phyloP scores from a whole-genome alignment of 2,797 vertebrate species.

The Danio aesculapii region DNA sequence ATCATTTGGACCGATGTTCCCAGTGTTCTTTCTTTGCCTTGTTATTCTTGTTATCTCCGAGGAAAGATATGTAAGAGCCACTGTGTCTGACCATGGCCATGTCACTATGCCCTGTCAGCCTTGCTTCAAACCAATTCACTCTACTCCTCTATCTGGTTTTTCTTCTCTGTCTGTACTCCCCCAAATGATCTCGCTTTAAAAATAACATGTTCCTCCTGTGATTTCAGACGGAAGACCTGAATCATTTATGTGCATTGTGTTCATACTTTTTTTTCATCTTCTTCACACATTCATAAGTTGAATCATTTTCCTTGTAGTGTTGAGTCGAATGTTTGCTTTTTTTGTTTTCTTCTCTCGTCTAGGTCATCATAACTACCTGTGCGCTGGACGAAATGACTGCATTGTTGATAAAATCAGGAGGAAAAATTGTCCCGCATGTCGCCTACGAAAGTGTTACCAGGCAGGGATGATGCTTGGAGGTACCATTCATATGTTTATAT shows the following conservation, averaged over 20 bases:
- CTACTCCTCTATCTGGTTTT: background rate
- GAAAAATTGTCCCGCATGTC: slow-evolving; percentile 97
- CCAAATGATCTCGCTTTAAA: background rate
- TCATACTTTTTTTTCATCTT: background rate
- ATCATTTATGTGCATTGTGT: slow-evolving; percentile 10
- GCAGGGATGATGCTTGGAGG: slow-evolving; percentile 99
- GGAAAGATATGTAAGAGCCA: slow-evolving; percentile 74
- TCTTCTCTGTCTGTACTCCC: background rate
- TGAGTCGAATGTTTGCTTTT: background rate
- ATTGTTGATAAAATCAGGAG: slow-evolving; percentile 98
- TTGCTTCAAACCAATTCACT: slow-evolving; percentile 69
- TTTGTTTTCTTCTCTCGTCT: slow-evolving; percentile 52
- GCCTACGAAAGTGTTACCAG: slow-evolving; percentile 96
- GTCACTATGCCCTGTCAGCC: slow-evolving; percentile 80
- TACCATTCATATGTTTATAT: slow-evolving; percentile 65
- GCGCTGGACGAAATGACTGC: slow-evolving; percentile 97
- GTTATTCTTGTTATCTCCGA: slow-evolving; percentile 75
- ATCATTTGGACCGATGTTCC: slow-evolving; percentile 73
- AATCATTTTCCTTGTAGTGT: background rate
- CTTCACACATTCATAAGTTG: background rate
- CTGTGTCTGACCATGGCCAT: slow-evolving; percentile 73
- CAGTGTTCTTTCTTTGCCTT: slow-evolving; percentile 68
- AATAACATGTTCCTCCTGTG: background rate
- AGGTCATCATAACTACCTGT: slow-evolving; percentile 98
- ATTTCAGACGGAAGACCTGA: slow-evolving; percentile 2